Conservation (phyloP, 1,140 invertebrate genomes). For the Hydropsyche tenuis region DNA sequence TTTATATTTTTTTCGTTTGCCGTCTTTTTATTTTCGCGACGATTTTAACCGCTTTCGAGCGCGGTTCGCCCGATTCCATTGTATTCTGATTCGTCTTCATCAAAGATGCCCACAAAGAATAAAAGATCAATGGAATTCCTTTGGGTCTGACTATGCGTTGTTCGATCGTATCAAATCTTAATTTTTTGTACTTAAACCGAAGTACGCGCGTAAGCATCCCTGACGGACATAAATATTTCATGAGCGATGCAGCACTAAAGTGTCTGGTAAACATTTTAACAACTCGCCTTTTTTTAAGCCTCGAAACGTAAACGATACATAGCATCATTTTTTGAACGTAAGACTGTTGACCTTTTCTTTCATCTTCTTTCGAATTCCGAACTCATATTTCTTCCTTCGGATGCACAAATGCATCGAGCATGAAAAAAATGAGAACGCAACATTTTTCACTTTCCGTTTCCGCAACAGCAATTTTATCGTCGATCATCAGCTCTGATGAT, state of each 20-base stretch:
- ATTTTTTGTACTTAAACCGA: too few relatives aligned
- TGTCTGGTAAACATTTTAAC: slow-evolving; percentile 21
- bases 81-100: too few relatives aligned
- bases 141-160: too few relatives aligned
- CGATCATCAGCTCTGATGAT: neutral
- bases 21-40: neutral
- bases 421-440: neutral
- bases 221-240: slow-evolving; percentile 10
- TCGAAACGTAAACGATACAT: too few relatives aligned
- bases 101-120: too few relatives aligned
- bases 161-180: too few relatives aligned
- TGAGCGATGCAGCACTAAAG: slow-evolving; percentile 8
- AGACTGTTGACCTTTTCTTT: too few relatives aligned
- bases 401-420: neutral
- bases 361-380: too few relatives aligned
- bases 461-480: slow-evolving; percentile 15
- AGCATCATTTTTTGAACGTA: too few relatives aligned
- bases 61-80: too few relatives aligned
- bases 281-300: neutral
- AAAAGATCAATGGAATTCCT: too few relatives aligned
- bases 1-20: neutral
- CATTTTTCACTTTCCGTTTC: slow-evolving; percentile 14
- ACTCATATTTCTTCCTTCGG: too few relatives aligned
- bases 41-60: neutral
- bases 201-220: neutral